phyloP scores from a whole-genome alignment of 2,113 vertebrate genomes.

The Coreoperca whiteheadi region DNA sequence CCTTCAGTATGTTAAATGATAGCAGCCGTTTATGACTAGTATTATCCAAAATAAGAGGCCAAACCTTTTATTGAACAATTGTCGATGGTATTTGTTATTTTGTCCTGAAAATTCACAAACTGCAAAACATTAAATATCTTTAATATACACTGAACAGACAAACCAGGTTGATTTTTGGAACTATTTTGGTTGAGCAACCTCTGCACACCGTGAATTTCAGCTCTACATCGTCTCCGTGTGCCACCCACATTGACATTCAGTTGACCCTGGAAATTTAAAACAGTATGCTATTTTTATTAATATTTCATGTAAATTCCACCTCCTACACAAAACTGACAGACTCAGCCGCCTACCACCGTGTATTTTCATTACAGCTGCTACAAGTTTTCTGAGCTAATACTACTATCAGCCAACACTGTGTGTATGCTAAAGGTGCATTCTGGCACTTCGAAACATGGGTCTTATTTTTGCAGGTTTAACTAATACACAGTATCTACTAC shows the following conservation, averaged over 20 bases:
- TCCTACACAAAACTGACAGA: slow-evolving; percentile 64
- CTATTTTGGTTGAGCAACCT: slow-evolving; percentile 20
- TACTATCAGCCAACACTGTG: slow-evolving; percentile 6
- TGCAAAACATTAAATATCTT: slow-evolving; percentile 18
- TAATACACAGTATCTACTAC: not conserved
- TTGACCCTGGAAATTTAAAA: slow-evolving; percentile 71
- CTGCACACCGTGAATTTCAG: slow-evolving; percentile 38
- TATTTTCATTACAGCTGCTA: slow-evolving; percentile 35
- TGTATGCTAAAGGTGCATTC: not conserved
- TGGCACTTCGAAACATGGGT: slow-evolving; percentile 8
- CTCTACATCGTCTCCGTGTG: slow-evolving; percentile 38
- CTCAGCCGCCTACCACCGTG: slow-evolving; percentile 26
- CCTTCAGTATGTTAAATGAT: slow-evolving; percentile 24
- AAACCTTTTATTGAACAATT: slow-evolving; percentile 16
- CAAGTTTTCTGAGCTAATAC: slow-evolving; percentile 51
- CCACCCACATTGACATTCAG: slow-evolving; percentile 63
- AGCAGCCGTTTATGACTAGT: slow-evolving; percentile 9
- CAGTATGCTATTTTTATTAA: slow-evolving; percentile 62
- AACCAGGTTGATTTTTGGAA: slow-evolving; percentile 26
- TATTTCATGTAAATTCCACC: slow-evolving; percentile 67
- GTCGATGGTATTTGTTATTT: not conserved
- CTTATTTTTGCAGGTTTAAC: not conserved
- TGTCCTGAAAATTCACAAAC: slow-evolving; percentile 13
- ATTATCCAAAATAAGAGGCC: slow-evolving; percentile 23
- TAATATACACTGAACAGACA: slow-evolving; percentile 12